These are phyloP conservation scores for Sogatella furcifera DNA, from an alignment of 1,140 invertebrate species.

Conservation along the genomic window DNA sequence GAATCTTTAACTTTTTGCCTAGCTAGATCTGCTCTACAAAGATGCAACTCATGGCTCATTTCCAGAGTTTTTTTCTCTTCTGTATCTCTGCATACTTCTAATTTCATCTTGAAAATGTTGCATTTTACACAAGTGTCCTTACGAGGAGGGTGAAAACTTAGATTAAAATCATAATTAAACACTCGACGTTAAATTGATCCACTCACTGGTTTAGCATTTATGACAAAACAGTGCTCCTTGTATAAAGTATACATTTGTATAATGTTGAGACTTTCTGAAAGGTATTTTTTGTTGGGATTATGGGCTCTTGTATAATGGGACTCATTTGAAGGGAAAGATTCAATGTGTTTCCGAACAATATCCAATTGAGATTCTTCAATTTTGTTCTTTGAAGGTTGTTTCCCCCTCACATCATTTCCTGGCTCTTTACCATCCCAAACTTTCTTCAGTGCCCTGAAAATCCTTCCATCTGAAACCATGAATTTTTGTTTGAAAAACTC, in stretches of 20 bases:
- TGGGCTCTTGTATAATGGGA: conserved; percentile 27
- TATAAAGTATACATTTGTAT: conserved; percentile 38
- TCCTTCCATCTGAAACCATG: conserved; percentile 7
- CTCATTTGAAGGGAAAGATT: conserved; percentile 8
- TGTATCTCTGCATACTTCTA: not conserved
- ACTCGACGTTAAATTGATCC: conserved; percentile 39
- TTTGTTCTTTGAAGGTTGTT: conserved; percentile 1
- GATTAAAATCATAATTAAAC: conserved; percentile 37
- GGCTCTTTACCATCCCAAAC: not conserved
- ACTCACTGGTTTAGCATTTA: conserved; percentile 28
- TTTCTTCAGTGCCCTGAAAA: conserved; percentile 4
- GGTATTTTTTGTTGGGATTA: conserved; percentile 36
- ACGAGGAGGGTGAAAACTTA: conserved; percentile 33
- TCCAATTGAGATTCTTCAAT: not conserved
- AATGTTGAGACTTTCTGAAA: conserved; percentile 34
- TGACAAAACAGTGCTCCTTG: conserved; percentile 22
- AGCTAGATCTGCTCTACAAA: conserved; percentile 19
- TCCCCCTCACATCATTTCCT: conserved; percentile 2
- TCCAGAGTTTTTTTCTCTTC: conserved; percentile 14
- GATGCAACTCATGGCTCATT: conserved; percentile 19
- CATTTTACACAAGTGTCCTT: conserved; percentile 28
- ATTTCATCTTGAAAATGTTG: conserved; percentile 18
- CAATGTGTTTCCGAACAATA: not conserved
- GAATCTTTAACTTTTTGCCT: conserved; percentile 14
- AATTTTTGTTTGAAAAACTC: conserved; percentile 7